phyloP scores from a whole-genome alignment of 2,113 vertebrate species.

The Zosterops hypoxanthus region DNA sequence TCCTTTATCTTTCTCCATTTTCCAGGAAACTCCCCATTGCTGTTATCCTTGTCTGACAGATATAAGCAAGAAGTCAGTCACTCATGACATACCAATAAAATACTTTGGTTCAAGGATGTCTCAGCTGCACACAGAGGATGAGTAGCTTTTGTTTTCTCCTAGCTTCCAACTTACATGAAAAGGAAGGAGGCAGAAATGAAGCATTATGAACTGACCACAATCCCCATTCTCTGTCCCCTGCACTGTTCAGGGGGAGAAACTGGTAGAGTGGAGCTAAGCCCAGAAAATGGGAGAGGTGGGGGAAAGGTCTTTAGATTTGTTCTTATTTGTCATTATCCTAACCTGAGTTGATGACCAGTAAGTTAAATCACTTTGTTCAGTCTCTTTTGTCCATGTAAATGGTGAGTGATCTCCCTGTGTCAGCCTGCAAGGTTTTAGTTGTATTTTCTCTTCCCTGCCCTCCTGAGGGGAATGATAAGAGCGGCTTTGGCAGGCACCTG shows the following conservation, averaged over 20 bases:
- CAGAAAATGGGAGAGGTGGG: neutral
- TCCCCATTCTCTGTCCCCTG: neutral
- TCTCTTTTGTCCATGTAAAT: neutral
- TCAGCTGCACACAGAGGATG: neutral
- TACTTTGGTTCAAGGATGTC: neutral
- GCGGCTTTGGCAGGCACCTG: accelerated
- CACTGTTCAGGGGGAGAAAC: neutral
- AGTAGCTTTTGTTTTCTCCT: neutral
- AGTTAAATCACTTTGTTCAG: neutral
- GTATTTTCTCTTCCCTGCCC: neutral
- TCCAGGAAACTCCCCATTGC: neutral
- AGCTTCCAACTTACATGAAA: neutral
- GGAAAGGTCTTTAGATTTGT: neutral
- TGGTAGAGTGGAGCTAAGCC: neutral
- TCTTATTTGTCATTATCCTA: neutral
- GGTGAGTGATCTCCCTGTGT: neutral
- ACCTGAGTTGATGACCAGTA: neutral
- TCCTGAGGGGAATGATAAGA: neutral
- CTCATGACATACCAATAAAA: neutral
- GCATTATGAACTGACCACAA: neutral
- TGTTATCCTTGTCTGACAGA: neutral
- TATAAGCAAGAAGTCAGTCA: neutral
- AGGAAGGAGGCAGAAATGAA: neutral
- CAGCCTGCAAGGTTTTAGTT: neutral
- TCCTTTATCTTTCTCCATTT: neutral